Evolutionary conservation across 2,113 vertebrate genomes (phyloP), one percentile per base, ranked within the genome.

Genomic region (Hemiscyllium ocellatum): DNA sequence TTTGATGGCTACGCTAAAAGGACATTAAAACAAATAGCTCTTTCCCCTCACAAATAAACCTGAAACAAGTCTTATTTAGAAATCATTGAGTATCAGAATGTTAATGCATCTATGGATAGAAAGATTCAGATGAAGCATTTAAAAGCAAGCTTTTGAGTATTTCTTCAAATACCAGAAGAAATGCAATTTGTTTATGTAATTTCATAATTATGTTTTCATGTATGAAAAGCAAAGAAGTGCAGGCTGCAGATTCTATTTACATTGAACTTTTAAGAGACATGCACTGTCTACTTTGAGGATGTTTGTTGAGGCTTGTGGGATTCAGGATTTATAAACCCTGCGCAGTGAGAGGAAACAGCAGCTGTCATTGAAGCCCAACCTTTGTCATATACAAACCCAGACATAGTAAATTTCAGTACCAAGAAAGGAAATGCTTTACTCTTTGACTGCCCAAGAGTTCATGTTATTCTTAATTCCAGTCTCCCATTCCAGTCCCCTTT

Each of bases 161-260:
- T 93, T 66, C 89, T 93, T 68, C 29, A 66, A 66, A 65, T 91
- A 19, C 17, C 6, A 66, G 52, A 89, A 76, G 24, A 10, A 76
- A n/a, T 76, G 29, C 33, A 29, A 33, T 76, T 83, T 83, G 76
- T 33, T 80, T 80, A 80, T 61, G 56, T 80, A 80, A 80, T 80
- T n/a, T 12, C 17, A 6, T 68, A 7, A 93, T 37, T 61, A 61
- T 12, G 10, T 61, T 61, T 61, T 61, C 20, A 12, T 93, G 42
- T 72, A 85, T 42, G 61, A 5, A 17, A 85, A 52, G 13, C 4
- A 37, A 96, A 96, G 95, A 96, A 76, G 89, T 94, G 95, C 95
- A 86, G 61, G 85, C 96, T 96, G 95, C 95, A 87, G 80, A 95
- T 96, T 96, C 95, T 90, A 96, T 96, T 97, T 93, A 20, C 37